Evolutionary conservation across 2,888 invertebrate species (phyloP).

Genomic region (Apotomis turbidana): DNA sequence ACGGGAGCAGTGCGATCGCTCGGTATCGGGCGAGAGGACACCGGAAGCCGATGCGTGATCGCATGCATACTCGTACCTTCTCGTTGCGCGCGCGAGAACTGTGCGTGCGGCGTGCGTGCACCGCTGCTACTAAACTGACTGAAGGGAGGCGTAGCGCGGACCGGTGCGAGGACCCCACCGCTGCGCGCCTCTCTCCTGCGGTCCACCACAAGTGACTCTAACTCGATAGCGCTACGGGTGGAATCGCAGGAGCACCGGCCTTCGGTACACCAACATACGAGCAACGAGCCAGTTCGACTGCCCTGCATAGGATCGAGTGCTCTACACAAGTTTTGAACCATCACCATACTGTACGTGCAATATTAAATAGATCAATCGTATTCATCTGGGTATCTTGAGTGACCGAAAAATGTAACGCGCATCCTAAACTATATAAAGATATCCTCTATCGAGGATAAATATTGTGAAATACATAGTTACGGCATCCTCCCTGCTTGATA

Average conservation of each 20-base stretch:
- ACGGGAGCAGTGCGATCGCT: conserved; percentile 50
- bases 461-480: no score
- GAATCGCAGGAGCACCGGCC: conserved; percentile 79
- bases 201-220: conserved; percentile 75
- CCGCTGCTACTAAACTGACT: conserved; percentile 79
- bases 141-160: conserved; percentile 68
- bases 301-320: conserved; percentile 63
- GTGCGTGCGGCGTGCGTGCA: conserved; percentile 83
- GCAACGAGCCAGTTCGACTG: conserved; percentile 55
- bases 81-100: conserved; percentile 82
- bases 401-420: neutral
- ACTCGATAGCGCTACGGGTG: conserved; percentile 74
- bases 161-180: conserved; percentile 74
- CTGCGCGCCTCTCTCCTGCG: conserved; percentile 73
- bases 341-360: conserved; percentile 22
- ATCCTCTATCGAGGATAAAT: no score
- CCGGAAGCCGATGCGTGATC: conserved; percentile 73
- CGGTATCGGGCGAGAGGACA: conserved; percentile 61
- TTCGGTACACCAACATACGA: conserved; percentile 57
- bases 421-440: no score
- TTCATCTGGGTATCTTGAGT: neutral
- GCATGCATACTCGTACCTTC: conserved; percentile 71
- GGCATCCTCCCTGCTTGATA: no score
- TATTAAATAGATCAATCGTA: neutral
- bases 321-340: conserved; percentile 49